phyloP scores from a whole-genome alignment of 2,797 vertebrate species.

The Margarornis squamiger region DNA sequence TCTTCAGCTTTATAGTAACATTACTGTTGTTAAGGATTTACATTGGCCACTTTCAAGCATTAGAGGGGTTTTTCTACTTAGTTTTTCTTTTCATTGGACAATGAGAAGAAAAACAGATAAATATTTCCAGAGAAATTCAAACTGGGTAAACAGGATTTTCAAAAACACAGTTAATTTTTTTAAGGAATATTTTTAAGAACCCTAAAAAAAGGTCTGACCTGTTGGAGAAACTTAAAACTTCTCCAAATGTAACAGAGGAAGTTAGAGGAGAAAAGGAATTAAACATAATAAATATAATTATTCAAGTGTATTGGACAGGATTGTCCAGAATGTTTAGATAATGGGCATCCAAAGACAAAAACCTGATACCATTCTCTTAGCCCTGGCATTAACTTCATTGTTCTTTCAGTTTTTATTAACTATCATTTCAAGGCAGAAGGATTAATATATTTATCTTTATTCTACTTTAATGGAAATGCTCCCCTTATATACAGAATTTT shows the following conservation, averaged over 20 bases:
- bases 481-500: background rate
- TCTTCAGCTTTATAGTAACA: background rate
- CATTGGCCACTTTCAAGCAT: background rate
- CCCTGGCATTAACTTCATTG: background rate
- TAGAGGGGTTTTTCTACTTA: background rate
- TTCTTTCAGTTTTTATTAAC: background rate
- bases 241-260: background rate
- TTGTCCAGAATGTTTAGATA: background rate
- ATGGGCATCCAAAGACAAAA: background rate
- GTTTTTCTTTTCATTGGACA: background rate
- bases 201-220: background rate
- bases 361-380: background rate
- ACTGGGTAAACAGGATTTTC: background rate
- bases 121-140: background rate
- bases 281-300: background rate
- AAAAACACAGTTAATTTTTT: background rate
- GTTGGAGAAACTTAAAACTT: background rate
- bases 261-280: background rate
- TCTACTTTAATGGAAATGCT: background rate
- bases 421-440: background rate
- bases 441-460: background rate
- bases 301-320: background rate
- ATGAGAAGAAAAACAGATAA: background rate
- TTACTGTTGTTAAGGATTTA: background rate
- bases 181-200: background rate